Percentiles rank a stretch among this genome's conserved stretches.
These are phyloP conservation scores for Operophtera brumata DNA, from an alignment of 2,888 invertebrate genomes.

Conservation along the genomic window DNA sequence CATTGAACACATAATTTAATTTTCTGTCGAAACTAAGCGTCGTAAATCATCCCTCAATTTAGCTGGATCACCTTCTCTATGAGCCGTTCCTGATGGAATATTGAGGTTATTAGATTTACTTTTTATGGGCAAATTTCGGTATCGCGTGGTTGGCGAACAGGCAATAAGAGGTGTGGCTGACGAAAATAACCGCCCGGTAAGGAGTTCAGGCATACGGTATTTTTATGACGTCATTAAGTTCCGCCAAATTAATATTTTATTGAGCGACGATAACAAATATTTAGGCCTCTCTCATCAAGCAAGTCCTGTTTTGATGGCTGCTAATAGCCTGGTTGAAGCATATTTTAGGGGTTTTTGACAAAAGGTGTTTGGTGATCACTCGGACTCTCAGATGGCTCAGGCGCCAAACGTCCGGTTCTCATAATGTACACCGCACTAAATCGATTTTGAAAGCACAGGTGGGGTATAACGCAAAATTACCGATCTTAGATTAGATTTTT, in stretches of 20 bases:
- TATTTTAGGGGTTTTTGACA: neutral
- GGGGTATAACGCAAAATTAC: too few species aligned
- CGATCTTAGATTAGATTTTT: too few species aligned
- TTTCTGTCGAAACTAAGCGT: too few species aligned
- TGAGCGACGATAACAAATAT: constrained; percentile 10
- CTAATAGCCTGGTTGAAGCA: neutral
- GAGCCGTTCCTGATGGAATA: constrained; percentile 3
- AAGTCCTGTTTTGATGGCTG: neutral
- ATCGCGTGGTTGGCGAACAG: constrained; percentile 43
- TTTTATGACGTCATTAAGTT: constrained; percentile 47
- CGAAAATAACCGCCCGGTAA: constrained; percentile 47
- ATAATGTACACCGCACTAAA: too few species aligned
- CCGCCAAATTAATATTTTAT: constrained; percentile 27
- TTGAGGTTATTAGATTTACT: constrained; percentile 16
- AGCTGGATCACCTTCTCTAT: neutral
- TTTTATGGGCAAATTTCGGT: constrained; percentile 42
- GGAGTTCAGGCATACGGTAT: constrained; percentile 37
- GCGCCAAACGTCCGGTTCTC: too few species aligned
- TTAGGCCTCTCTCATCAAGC: neutral
- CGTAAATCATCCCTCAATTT: too few species aligned
- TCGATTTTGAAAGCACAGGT: too few species aligned
- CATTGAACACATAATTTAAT: too few species aligned
- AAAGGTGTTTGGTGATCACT: too few species aligned
- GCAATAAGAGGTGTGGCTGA: constrained; percentile 49
- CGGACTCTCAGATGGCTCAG: too few species aligned